phyloP scores from a whole-genome alignment of 2,888 invertebrate species.

The Agriopis marginaria region DNA sequence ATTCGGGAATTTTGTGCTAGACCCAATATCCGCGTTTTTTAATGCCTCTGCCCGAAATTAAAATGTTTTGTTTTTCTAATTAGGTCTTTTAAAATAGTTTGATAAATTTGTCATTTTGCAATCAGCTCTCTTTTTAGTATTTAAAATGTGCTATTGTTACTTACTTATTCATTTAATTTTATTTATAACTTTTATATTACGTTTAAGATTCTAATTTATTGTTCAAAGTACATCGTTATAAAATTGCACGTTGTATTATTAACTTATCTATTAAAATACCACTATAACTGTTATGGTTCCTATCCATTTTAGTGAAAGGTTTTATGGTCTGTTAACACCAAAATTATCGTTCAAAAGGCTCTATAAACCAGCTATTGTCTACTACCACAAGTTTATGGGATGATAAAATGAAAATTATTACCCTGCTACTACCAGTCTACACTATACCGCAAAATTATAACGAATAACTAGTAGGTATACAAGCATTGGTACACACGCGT shows the following conservation, averaged over 20 bases:
- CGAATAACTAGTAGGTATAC: neutral
- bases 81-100: too few relatives aligned
- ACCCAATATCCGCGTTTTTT: too few relatives aligned
- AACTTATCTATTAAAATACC: neutral
- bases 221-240: neutral
- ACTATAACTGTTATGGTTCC: neutral
- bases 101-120: too few relatives aligned
- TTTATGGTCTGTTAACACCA: slow-evolving; percentile 13
- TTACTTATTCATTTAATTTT: neutral
- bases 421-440: neutral
- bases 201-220: slow-evolving; percentile 6
- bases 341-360: slow-evolving; percentile 13
- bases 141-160: neutral
- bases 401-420: slow-evolving; percentile 19
- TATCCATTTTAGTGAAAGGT: neutral
- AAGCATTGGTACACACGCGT: too few relatives aligned
- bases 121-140: neutral
- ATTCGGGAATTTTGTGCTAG: neutral
- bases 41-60: too few relatives aligned
- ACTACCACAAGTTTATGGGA: slow-evolving; percentile 29
- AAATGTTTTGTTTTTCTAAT: too few relatives aligned
- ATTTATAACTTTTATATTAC: neutral
- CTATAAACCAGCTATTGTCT: slow-evolving; percentile 26
- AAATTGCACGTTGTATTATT: neutral
- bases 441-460: neutral